These are phyloP conservation scores for Ecliptopera silaceata DNA, from an alignment of 2,888 invertebrate genomes.

Conservation along the genomic window DNA sequence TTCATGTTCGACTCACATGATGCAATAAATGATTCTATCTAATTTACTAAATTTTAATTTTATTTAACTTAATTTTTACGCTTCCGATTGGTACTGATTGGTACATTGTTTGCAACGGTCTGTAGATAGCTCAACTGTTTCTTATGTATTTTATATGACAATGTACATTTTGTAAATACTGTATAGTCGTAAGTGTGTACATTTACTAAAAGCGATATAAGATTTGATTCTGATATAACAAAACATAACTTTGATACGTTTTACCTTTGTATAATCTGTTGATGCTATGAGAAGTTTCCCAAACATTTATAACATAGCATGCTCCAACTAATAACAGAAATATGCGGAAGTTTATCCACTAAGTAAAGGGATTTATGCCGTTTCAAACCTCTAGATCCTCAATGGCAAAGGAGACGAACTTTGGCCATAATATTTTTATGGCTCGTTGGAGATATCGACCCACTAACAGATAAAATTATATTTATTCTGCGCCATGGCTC, in stretches of 20 bases:
- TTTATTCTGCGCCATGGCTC: not conserved
- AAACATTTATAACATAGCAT: slow-evolving; percentile 10
- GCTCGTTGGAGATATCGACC: slow-evolving; percentile 19
- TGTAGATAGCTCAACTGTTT: no score
- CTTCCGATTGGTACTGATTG: no score
- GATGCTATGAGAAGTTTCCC: slow-evolving; percentile 3
- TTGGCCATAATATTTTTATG: slow-evolving; percentile 22
- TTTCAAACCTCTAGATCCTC: slow-evolving; percentile 11
- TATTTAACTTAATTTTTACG: no score
- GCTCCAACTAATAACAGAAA: slow-evolving; percentile 10
- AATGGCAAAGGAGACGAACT: slow-evolving; percentile 9
- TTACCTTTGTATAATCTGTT: not conserved
- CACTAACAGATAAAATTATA: not conserved
- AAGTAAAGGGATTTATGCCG: slow-evolving; percentile 13
- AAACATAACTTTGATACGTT: not conserved
- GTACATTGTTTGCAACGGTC: no score
- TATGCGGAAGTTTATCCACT: slow-evolving; percentile 8
- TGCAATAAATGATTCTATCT: no score
- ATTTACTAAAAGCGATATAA: no score
- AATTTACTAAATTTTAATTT: no score
- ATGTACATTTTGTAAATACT: no score
- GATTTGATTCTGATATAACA: not conserved
- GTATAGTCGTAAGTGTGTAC: no score
- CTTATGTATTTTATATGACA: no score
- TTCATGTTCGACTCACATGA: no score